phyloP scores from a whole-genome alignment of 2,113 vertebrate species.

The Cololabis saira region DNA sequence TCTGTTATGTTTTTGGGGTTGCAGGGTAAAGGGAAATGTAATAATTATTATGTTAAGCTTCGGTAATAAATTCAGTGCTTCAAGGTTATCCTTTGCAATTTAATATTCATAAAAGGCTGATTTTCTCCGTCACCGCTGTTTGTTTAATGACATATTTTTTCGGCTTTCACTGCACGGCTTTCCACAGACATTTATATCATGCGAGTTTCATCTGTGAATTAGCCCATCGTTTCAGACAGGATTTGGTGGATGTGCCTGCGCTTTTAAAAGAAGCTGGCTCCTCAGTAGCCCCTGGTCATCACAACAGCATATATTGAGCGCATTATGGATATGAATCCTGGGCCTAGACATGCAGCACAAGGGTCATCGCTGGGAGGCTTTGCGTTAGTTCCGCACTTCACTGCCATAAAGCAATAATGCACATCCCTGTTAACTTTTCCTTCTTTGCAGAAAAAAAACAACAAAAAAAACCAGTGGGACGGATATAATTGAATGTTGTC shows the following conservation, averaged over 20 bases:
- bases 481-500: constrained; percentile 76
- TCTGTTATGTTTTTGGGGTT: constrained; percentile 9
- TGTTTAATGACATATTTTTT: constrained; percentile 46
- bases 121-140: constrained; percentile 31
- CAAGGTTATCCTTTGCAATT: constrained; percentile 23
- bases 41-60: neutral
- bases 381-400: constrained; percentile 76
- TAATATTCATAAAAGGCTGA: constrained; percentile 35
- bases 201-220: constrained; percentile 75
- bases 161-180: constrained; percentile 48
- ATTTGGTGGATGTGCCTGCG: constrained; percentile 76
- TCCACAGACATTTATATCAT: constrained; percentile 68
- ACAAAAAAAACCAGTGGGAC: constrained; percentile 29
- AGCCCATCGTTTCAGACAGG: constrained; percentile 76
- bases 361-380: constrained; percentile 81
- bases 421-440: constrained; percentile 75
- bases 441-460: constrained; percentile 50
- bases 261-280: constrained; percentile 75
- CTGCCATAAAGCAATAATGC: constrained; percentile 82
- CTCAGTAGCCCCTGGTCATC: constrained; percentile 78
- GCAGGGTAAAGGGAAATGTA: constrained; percentile 17
- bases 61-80: constrained; percentile 21
- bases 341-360: constrained; percentile 73
- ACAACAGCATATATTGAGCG: constrained; percentile 84
- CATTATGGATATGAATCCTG: constrained; percentile 86